Evolutionary conservation across 2,797 vertebrate genomes (phyloP), one percentile per base, ranked within the genome.

Genomic region (Thunnus albacares): DNA sequence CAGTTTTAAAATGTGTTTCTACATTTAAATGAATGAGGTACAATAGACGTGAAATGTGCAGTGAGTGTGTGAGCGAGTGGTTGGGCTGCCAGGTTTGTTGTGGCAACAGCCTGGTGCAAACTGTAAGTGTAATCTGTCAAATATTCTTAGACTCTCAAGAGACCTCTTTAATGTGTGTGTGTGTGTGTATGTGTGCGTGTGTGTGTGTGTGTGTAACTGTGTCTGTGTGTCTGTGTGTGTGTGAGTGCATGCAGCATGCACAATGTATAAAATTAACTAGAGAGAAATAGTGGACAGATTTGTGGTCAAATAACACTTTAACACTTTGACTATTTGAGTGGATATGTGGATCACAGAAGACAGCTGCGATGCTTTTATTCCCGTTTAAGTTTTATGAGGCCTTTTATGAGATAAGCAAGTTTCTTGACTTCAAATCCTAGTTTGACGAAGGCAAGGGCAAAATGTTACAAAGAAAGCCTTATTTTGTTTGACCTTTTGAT

Each of bases 91-190:
- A 68, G 64, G 56, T 85, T 74, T 91, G 83, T 81, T 91, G 77
- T 91, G 64, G 85, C 80, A 91, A 90, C 88, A 0, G 9, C 2
- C 11, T 75, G 61, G 22, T 64, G 79, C 56, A 82, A 83, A 77
- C 76, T 62, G 59, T 57, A 35, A 67, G 18, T 73, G 61, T 72
- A 62, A 87, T 83, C 81, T 64, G 49, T 74, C 61, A 84, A 69
- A 85, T 53, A 86, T 75, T 28, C 71, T 5, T 74, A 71, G 43
- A 71, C 71, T 76, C 76, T 82, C 64, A 51, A 49, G 82, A 76
- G 80, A 68, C 11, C 51, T 5, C 45, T 56, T 43, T 11, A 33
- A 6, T 68, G 58, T 67, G 12, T 63, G 60, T 80, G 57, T 74
- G 75, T 33, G 30, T 82, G 73, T 66, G 66, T 57, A 51, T 68